Percentiles rank a stretch among this genome's conserved stretches.
phyloP scores from a whole-genome alignment of 2,888 invertebrate genomes.

The Osedax frankpressi region DNA sequence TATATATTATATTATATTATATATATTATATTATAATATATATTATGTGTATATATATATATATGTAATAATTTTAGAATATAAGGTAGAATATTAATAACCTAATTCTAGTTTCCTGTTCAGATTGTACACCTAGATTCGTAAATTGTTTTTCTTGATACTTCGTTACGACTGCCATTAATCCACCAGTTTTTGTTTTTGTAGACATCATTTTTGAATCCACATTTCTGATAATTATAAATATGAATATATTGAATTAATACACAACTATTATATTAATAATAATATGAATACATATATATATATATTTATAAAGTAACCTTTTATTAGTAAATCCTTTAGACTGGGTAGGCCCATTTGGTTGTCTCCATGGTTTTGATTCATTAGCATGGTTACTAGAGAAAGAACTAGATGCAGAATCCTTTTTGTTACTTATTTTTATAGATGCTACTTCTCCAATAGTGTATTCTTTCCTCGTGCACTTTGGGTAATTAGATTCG shows the following conservation, averaged over 20 bases:
- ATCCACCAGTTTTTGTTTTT: background rate
- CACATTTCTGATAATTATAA: too few relatives aligned
- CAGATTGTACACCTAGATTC: background rate
- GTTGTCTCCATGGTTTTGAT: background rate
- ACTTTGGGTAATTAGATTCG: too few relatives aligned
- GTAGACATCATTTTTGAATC: too few relatives aligned
- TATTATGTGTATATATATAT: background rate
- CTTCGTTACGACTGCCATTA: constrained; percentile 12
- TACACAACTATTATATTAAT: background rate
- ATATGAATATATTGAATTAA: background rate
- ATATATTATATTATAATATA: background rate
- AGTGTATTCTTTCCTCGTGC: too few relatives aligned
- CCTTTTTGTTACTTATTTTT: too few relatives aligned
- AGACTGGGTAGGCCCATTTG: background rate
- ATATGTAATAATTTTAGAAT: background rate
- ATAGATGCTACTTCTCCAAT: too few relatives aligned
- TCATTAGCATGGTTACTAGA: too few relatives aligned
- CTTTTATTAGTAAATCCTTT: background rate
- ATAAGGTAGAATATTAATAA: background rate
- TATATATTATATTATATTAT: background rate
- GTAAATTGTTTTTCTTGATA: constrained; percentile 14
- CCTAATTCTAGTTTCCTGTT: background rate
- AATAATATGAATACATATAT: too few relatives aligned
- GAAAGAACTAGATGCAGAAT: too few relatives aligned
- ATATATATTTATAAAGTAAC: too few relatives aligned